These are phyloP conservation scores for Paradoxurus hermaphroditus DNA, from an alignment of 2,113 vertebrate species.

Conservation along the genomic window DNA sequence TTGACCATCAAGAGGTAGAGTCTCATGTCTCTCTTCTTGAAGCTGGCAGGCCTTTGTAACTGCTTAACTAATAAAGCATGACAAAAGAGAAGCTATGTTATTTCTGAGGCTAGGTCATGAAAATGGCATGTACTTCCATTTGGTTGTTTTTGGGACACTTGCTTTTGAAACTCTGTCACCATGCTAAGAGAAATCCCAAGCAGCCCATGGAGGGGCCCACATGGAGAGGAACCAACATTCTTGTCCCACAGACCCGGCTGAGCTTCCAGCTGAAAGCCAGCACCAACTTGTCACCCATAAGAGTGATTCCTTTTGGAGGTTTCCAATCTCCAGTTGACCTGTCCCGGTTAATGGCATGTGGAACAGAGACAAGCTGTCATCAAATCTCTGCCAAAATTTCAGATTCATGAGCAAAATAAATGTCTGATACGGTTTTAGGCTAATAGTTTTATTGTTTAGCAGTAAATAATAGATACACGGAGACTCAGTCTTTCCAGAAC, in stretches of 20 bases:
- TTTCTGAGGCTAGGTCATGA: not conserved
- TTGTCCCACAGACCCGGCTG: not conserved
- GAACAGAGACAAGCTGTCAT: not conserved
- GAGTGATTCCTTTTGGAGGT: slow-evolving; percentile 21
- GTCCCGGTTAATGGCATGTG: not conserved
- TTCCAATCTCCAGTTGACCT: not conserved
- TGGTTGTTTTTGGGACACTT: not conserved
- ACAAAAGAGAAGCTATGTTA: not conserved
- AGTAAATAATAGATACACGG: not conserved
- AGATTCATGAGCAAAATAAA: slow-evolving; percentile 34
- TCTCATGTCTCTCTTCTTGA: not conserved
- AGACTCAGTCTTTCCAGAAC: not conserved
- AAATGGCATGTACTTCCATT: not conserved
- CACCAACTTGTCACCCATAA: not conserved
- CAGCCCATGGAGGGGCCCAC: not conserved
- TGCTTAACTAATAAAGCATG: not conserved
- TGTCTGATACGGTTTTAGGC: not conserved
- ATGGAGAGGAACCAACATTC: not conserved
- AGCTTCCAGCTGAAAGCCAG: not conserved
- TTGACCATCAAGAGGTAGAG: not conserved
- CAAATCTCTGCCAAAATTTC: slow-evolving; percentile 30
- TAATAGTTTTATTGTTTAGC: not conserved
- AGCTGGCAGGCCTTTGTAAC: not conserved
- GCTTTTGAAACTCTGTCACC: not conserved
- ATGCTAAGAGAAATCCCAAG: not conserved